Conservation (phyloP, 2,888 invertebrate genomes). For the Volucella inflata region DNA sequence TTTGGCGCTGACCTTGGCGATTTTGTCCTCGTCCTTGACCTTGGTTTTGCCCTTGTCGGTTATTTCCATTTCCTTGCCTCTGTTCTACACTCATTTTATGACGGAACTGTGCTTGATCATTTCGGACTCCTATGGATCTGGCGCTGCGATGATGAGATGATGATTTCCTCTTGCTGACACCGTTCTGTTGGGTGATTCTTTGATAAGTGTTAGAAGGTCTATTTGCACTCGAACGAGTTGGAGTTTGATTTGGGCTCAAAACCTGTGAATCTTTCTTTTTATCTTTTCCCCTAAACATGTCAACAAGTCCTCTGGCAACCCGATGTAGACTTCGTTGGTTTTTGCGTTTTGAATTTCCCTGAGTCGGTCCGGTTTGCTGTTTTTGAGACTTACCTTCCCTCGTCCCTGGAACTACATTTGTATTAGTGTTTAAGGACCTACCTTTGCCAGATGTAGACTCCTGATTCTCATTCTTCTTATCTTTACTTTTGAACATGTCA, state of each 20-base stretch:
- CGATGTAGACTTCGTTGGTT: too few relatives aligned
- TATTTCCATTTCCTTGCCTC: not conserved
- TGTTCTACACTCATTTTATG: not conserved
- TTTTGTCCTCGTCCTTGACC: slow-evolving; percentile 15
- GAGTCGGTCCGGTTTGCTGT: too few relatives aligned
- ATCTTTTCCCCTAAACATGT: not conserved
- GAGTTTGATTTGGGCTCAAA: too few relatives aligned
- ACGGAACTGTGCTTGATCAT: not conserved
- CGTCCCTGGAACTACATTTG: not conserved
- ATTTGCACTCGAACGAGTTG: too few relatives aligned
- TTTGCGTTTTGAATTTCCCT: too few relatives aligned
- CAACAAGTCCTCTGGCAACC: too few relatives aligned
- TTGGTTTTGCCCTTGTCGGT: slow-evolving; percentile 14
- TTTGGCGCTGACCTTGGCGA: not conserved
- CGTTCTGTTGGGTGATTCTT: too few relatives aligned
- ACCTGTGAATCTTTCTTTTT: not conserved
- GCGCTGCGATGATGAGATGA: not conserved
- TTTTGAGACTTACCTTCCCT: not conserved
- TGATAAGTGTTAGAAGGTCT: too few relatives aligned
- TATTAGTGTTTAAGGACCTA: not conserved
- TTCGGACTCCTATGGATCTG: not conserved
- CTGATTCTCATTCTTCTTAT: not conserved
- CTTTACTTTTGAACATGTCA: slow-evolving; percentile 6
- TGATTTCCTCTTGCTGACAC: too few relatives aligned
- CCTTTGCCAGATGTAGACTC: not conserved